Conservation (phyloP, 2,888 invertebrate genomes). For the Morpho helenor region DNA sequence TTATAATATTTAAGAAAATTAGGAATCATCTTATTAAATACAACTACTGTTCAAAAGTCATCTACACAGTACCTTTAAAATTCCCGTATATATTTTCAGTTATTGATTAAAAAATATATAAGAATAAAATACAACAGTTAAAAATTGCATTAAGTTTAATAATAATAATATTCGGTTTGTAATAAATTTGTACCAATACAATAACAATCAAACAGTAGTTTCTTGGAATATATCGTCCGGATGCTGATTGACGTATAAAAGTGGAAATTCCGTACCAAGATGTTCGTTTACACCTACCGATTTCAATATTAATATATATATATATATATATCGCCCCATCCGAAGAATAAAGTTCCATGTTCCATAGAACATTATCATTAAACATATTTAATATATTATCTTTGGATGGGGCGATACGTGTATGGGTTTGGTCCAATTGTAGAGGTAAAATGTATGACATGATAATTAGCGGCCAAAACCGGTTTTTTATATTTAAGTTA, state of each 20-base stretch:
- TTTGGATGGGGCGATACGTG: too few species aligned
- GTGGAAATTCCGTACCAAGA: too few species aligned
- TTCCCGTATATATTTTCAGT: conserved; percentile 6
- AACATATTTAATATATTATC: too few species aligned
- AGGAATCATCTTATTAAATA: conserved; percentile 44
- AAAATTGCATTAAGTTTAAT: conserved; percentile 33
- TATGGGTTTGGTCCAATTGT: too few species aligned
- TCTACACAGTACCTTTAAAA: conserved; percentile 32
- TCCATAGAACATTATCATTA: too few species aligned
- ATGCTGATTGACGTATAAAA: not conserved
- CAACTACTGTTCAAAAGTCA: conserved; percentile 40
- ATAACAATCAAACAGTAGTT: conserved; percentile 38
- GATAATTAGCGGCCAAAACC: too few species aligned
- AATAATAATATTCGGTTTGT: conserved; percentile 17
- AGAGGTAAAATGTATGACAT: too few species aligned
- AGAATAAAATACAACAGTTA: conserved; percentile 32
- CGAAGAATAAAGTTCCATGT: too few species aligned
- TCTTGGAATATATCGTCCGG: conserved; percentile 5
- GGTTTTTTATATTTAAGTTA: too few species aligned
- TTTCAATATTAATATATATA: too few species aligned
- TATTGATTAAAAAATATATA: conserved; percentile 28
- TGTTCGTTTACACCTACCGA: too few species aligned
- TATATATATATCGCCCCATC: too few species aligned
- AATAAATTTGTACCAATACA: conserved; percentile 34
- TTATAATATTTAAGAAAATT: conserved; percentile 45